Base-by-base conservation (phyloP, 2,888 invertebrate genomes). In the Protula sp. region DNA sequence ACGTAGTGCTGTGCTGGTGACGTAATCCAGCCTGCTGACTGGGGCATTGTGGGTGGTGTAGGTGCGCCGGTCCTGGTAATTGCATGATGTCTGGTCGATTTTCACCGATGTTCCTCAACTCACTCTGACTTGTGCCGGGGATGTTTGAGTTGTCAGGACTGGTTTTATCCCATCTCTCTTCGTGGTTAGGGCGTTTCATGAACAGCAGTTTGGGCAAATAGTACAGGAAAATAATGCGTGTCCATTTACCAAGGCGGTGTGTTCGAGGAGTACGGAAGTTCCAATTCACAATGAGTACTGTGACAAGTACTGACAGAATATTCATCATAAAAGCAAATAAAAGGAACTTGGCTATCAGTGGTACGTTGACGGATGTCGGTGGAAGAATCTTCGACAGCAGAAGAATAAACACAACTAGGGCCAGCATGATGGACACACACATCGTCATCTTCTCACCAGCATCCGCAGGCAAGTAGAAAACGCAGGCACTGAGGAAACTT, bases 291-390 rank as follows among this genome's bases (percentile, higher is more conserved):
- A 99, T 97, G 79, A 99, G 89, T 68, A 99, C 98, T 47, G 97
- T 99, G 59, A 98, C 93, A 74, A 99, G 87, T 83, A 99, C 99
- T 85, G 97, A 95, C 78, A 99, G 93, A 66, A 98, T 98, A 84
- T 99, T 99, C 97, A 99, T 97, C 75, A 99, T 94, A 84, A 99
- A 99, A 60, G 98, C 99, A 84, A 99, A 98, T 54, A 99, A 87
- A 70, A 99, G 87, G 84, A 99, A 99, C 84, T 99, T 99, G 82
- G 98, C 97, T 76, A 99, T 98, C 64, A 99, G 87, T 57, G 99
- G 99, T 76, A 99, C 87, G 78, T 97, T 97, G 67, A 97, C 87
- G 56, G 98, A 98, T 1, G 97, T 98, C 58, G 99, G 99, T 66
- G 99, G 99, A 71, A 99, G 87, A 83, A 99, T 99, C 85, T 99